phyloP scores from a whole-genome alignment of 2,888 invertebrate genomes.

The Chouioia cunea region DNA sequence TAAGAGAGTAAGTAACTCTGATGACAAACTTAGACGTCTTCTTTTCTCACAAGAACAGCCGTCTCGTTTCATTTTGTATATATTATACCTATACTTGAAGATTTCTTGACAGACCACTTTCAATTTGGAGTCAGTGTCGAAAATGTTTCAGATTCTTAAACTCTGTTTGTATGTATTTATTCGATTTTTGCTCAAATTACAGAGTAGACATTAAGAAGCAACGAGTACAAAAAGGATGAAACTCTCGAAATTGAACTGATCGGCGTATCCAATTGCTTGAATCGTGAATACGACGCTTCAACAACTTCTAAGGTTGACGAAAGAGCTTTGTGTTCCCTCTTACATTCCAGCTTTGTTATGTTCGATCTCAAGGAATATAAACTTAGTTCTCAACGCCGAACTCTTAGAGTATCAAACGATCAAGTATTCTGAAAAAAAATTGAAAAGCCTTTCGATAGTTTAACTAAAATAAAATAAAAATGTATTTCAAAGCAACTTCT shows the following conservation, averaged over 20 bases:
- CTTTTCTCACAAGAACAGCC: background rate
- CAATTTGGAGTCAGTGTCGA: background rate
- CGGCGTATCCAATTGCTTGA: slow-evolving; percentile 57
- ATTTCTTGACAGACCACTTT: background rate
- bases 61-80: no score
- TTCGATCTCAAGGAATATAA: slow-evolving; percentile 33
- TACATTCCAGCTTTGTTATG: slow-evolving; percentile 45
- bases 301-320: slow-evolving; percentile 60
- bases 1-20: slow-evolving; percentile 29
- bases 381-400: slow-evolving; percentile 17
- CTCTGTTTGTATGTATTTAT: background rate
- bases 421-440: no score
- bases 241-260: no score
- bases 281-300: slow-evolving; percentile 59
- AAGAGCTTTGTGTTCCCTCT: slow-evolving; percentile 25
- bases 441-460: no score
- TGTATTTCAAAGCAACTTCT: no score
- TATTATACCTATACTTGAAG: background rate
- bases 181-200: background rate
- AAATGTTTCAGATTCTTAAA: background rate
- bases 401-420: no score
- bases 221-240: background rate
- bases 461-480: no score
- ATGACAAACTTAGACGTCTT: slow-evolving; percentile 1
- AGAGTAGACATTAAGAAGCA: background rate